Evolutionary conservation across 2,888 invertebrate species (phyloP).

Genomic region (Lithophane socia): DNA sequence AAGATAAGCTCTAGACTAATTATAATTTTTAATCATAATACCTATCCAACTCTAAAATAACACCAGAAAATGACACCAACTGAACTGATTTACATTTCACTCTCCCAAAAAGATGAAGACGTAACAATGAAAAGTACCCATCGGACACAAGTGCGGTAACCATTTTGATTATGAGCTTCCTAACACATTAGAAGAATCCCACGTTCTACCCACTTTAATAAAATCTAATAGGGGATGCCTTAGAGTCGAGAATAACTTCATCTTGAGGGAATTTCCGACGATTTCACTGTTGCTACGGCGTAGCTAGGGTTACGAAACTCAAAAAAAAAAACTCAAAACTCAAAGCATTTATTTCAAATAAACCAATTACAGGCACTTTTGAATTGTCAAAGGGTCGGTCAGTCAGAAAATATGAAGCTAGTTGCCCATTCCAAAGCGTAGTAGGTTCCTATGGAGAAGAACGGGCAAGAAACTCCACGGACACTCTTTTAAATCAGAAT

Average conservation of each 20-base stretch:
- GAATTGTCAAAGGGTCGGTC: too few relatives aligned
- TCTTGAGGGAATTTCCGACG: constrained; percentile 10
- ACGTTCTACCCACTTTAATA: constrained; percentile 44
- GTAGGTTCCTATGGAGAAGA: too few relatives aligned
- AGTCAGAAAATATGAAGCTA: too few relatives aligned
- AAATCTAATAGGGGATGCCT: constrained; percentile 43
- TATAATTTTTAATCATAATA: not conserved
- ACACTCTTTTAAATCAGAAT: too few relatives aligned
- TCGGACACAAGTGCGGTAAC: constrained; percentile 26
- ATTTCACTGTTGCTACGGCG: constrained; percentile 38
- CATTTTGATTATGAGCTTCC: constrained; percentile 27
- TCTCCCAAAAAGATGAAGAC: constrained; percentile 23
- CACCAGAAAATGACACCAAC: not conserved
- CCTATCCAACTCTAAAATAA: not conserved
- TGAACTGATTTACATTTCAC: not conserved
- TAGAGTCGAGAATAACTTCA: constrained; percentile 24
- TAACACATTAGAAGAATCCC: constrained; percentile 28
- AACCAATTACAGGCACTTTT: too few relatives aligned
- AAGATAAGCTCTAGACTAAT: not conserved
- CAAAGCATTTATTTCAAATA: too few relatives aligned
- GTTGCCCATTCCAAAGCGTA: too few relatives aligned
- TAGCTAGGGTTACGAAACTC: constrained; percentile 33
- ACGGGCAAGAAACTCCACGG: too few relatives aligned
- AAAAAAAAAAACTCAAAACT: too few relatives aligned
- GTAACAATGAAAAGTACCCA: constrained; percentile 15